phyloP scores from a whole-genome alignment of 2,113 vertebrate species.

The Trinectes maculatus region DNA sequence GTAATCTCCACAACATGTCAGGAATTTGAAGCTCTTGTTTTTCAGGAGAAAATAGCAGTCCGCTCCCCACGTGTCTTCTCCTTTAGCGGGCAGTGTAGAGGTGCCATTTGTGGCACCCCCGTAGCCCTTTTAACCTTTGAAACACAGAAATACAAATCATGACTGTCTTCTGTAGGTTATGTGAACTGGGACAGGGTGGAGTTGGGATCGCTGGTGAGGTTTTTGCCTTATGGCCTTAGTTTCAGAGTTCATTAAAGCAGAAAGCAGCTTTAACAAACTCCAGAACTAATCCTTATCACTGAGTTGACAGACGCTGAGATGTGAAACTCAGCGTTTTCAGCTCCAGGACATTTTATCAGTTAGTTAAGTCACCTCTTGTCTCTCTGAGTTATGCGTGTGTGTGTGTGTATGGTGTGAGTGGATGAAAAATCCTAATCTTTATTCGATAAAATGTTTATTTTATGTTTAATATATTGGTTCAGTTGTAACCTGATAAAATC shows the following conservation, averaged over 20 bases:
- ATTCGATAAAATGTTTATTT: too few species aligned
- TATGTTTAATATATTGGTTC: too few species aligned
- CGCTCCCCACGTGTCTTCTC: conserved; percentile 41
- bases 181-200: not conserved
- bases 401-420: too few species aligned
- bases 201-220: not conserved
- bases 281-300: not conserved
- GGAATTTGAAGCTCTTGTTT: conserved; percentile 67
- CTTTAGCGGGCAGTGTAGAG: conserved; percentile 26
- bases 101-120: conserved; percentile 31
- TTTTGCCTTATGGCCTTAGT: conserved; percentile 6
- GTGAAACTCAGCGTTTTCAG: not conserved
- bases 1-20: conserved; percentile 76
- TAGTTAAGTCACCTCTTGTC: not conserved
- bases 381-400: not conserved
- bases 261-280: not conserved
- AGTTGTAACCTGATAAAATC: not conserved
- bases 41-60: conserved; percentile 52
- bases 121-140: conserved; percentile 8
- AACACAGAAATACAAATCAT: not conserved
- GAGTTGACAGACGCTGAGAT: not conserved
- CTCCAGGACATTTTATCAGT: not conserved
- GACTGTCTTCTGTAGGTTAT: not conserved
- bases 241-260: not conserved
- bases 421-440: too few species aligned